Base-by-base conservation (phyloP, 2,888 invertebrate genomes). In the Mechanitis mazaeus region DNA sequence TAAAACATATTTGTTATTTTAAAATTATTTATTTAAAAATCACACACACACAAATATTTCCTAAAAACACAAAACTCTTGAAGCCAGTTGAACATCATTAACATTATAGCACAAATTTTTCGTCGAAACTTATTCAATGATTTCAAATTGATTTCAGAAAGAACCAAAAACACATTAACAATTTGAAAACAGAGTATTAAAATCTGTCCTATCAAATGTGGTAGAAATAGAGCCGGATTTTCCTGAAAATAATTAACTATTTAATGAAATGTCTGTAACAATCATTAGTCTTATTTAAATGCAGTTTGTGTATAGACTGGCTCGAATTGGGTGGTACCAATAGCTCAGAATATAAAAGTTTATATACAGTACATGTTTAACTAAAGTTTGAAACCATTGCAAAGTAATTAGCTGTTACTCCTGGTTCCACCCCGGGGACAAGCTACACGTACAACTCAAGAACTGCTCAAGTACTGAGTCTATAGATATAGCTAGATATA, bases 11-110 rank as follows among this genome's bases (percentile, higher is more conserved):
- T 45, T 12, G 6, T 9, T n/a, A 9, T 28, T 33, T 31, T 31
- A 33, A 2, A 35, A 47, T 55, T 11, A 38, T 12, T 45, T n/a
- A 47, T 58, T 79, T 64, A 86, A 66, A 87, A 75, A 69, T 87
- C 86, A 71, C 86, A 86, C 63, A 85, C 72, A 67, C 84, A 86
- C 35, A 87, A 67, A 66, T 72, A 76, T 66, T 81, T 75, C 58
- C 81, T 72, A 63, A 87, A 87, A 3, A 84, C 85, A 68, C 87
- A 87, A 68, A 87, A 86, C 65, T 84, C 87, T 73, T 87, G 87
- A 3, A 80, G 68, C 84, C 84, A 85, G 67, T 85, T 86, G 63
- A 87, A 87, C 4, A 71, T 64, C 78, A 86, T 79, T 38, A 87
- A 46, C 3, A 76, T 31, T 5, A 87, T 74, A 0, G 77, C 72